Evolutionary conservation across 2,888 invertebrate species (phyloP).

Genomic region (Aleiodes leptofemur): DNA sequence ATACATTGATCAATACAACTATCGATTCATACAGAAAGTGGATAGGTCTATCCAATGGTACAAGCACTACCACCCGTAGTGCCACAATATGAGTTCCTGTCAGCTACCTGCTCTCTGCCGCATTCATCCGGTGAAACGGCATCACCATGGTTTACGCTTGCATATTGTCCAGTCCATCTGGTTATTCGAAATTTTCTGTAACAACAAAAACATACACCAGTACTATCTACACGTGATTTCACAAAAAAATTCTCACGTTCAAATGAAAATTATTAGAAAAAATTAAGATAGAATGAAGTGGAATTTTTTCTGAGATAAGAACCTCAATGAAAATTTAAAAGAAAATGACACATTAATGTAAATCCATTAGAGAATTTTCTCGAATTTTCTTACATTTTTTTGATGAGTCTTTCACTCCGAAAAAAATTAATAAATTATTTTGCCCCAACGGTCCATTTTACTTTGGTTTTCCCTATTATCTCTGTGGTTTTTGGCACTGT

Average conservation of each 20-base stretch:
- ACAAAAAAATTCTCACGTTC: neutral
- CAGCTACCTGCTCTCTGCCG: constrained; percentile 57
- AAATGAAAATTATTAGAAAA: too few species aligned
- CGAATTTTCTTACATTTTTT: too few species aligned
- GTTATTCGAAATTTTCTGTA: constrained; percentile 58
- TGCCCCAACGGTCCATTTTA: too few species aligned
- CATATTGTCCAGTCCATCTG: constrained; percentile 60
- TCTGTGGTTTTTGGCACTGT: too few species aligned
- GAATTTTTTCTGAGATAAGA: too few species aligned
- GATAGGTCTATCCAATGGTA: constrained; percentile 17
- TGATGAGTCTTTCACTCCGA: too few species aligned
- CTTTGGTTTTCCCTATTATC: too few species aligned
- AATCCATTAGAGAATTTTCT: too few species aligned
- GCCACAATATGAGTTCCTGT: constrained; percentile 54
- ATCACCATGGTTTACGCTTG: constrained; percentile 56
- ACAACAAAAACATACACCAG: constrained; percentile 45
- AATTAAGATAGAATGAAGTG: too few species aligned
- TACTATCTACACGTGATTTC: neutral
- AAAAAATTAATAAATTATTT: too few species aligned
- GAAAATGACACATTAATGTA: too few species aligned
- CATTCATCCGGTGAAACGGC: constrained; percentile 59
- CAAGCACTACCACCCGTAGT: constrained; percentile 38
- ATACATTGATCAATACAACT: constrained; percentile 43
- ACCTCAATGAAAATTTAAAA: too few species aligned
- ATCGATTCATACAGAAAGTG: constrained; percentile 40